Conservation (phyloP, 2,797 vertebrate genomes). For the Eulemur rubriventer region DNA sequence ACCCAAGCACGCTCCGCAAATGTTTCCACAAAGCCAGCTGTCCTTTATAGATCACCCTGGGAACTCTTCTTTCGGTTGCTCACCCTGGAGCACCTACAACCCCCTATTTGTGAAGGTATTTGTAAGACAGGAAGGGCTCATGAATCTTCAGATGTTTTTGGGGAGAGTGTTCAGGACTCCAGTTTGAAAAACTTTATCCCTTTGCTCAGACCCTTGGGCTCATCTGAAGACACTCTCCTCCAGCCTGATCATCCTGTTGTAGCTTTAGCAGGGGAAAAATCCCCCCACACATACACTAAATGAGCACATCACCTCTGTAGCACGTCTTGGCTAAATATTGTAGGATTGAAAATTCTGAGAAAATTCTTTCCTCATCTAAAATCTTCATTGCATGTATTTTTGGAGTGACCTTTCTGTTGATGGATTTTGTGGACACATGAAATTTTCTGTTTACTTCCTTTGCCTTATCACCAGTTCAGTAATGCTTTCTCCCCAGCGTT, state of each 20-base stretch:
- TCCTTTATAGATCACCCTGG: conserved; percentile 33
- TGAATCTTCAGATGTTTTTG: conserved; percentile 23
- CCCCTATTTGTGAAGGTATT: conserved; percentile 19
- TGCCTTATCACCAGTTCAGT: neutral
- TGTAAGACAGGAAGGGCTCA: neutral
- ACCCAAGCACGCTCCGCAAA: neutral
- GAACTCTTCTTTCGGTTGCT: conserved; percentile 57
- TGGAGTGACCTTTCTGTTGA: neutral
- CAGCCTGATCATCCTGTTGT: neutral
- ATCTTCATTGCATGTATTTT: neutral
- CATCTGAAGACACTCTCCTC: neutral
- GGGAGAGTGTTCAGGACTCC: neutral
- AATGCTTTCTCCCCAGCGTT: neutral
- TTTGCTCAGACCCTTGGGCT: neutral
- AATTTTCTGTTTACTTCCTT: neutral
- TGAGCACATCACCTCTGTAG: rapidly evolving
- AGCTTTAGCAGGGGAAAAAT: neutral
- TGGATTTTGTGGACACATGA: neutral
- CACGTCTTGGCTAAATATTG: neutral
- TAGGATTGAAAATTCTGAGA: neutral
- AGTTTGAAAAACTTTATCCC: conserved; percentile 1
- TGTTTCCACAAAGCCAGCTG: conserved; percentile 65
- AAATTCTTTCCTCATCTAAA: neutral
- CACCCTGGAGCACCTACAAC: neutral
- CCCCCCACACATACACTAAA: neutral